These are phyloP conservation scores for Adelges cooleyi DNA, from an alignment of 1,140 invertebrate genomes.

Conservation along the genomic window DNA sequence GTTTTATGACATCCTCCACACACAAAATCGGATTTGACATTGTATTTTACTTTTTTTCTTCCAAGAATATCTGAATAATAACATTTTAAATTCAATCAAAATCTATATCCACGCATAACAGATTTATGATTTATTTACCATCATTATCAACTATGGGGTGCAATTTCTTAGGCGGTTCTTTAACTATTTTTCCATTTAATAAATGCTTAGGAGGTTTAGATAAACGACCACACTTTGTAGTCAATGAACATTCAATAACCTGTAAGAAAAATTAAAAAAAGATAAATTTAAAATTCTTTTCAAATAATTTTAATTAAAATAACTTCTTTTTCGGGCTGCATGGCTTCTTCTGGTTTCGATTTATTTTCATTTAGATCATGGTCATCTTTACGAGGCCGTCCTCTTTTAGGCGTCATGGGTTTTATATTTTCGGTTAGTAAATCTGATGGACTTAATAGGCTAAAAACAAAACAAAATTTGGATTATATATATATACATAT, in stretches of 20 bases:
- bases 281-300: neutral
- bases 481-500: neutral
- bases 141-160: neutral
- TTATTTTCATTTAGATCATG: neutral
- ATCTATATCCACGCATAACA: no score
- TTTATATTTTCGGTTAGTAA: neutral
- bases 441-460: conserved; percentile 4
- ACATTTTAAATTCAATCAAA: neutral
- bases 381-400: neutral
- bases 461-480: neutral
- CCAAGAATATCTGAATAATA: neutral
- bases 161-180: neutral
- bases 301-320: neutral
- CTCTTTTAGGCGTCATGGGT: neutral
- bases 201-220: conserved; percentile 13
- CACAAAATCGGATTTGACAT: conserved; percentile 15
- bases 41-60: conserved; percentile 25
- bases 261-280: neutral
- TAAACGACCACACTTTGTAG: conserved; percentile 5
- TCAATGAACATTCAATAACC: conserved; percentile 2
- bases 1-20: conserved; percentile 10
- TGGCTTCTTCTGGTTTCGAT: neutral
- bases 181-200: neutral
- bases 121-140: neutral
- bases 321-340: neutral